Percentiles rank a stretch among this genome's conserved stretches.
phyloP scores from a whole-genome alignment of 2,888 invertebrate species.

The Cephus rjabovi region DNA sequence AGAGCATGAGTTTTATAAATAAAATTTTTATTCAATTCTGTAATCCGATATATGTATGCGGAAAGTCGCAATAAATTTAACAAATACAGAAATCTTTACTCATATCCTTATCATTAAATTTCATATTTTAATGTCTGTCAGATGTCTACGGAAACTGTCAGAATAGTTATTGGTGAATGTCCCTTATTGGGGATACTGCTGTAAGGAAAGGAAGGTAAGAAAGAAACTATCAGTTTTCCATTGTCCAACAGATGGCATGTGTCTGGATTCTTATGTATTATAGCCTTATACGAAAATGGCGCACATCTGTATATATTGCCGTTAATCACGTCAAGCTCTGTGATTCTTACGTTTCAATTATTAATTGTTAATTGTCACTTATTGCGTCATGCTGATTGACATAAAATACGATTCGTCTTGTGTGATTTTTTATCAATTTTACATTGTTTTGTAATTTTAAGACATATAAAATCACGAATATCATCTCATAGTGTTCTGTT shows the following conservation, averaged over 20 bases:
- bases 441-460: not conserved
- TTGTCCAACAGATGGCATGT: not conserved
- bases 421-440: not conserved
- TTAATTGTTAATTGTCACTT: not conserved
- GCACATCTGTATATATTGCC: not conserved
- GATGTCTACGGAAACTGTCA: not conserved
- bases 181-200: no score
- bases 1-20: constrained; percentile 99
- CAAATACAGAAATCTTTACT: not conserved
- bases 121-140: not conserved
- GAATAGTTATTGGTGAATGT: no score
- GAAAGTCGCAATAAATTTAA: constrained; percentile 3
- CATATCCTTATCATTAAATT: not conserved
- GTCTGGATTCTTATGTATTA: not conserved
- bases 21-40: constrained; percentile 62
- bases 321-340: not conserved
- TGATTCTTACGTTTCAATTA: not conserved
- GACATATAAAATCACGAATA: not conserved
- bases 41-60: not conserved
- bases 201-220: no score
- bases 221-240: not conserved
- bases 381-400: not conserved
- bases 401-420: not conserved
- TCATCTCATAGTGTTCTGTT: not conserved
- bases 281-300: not conserved